A percentile compares a stretch with the other conserved stretches of the same genome.
Evolutionary conservation across 2,797 vertebrate genomes (phyloP).

Genomic region (Pangasius krempfi): DNA sequence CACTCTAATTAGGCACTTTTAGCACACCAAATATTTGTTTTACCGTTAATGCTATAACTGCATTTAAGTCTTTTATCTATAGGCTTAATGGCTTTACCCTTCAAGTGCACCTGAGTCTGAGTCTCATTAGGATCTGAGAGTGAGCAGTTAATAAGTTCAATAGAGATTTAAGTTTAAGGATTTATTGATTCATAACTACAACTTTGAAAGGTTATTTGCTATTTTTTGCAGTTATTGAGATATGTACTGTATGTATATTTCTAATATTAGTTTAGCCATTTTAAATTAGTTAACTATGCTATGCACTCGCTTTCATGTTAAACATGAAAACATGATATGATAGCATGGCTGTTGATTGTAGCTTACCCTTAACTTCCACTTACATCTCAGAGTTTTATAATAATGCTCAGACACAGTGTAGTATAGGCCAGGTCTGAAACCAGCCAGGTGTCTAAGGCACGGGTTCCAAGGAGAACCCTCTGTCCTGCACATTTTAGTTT

Average conservation of each 20-base stretch:
- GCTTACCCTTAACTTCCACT: background rate
- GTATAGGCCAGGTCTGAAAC: background rate
- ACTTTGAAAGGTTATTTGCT: background rate
- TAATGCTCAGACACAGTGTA: background rate
- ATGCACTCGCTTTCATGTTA: background rate
- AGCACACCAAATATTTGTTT: background rate
- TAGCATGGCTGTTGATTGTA: background rate
- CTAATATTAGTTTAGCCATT: background rate
- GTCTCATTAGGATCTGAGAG: background rate
- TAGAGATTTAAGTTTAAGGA: background rate
- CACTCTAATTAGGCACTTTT: background rate
- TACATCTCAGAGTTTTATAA: background rate
- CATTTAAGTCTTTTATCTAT: constrained; percentile 5
- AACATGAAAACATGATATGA: background rate
- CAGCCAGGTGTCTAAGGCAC: background rate
- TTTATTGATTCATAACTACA: constrained; percentile 5
- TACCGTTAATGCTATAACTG: background rate
- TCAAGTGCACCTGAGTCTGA: background rate
- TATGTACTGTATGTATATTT: background rate
- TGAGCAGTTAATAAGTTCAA: background rate
- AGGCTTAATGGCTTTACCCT: background rate
- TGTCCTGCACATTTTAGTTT: background rate
- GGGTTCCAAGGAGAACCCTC: background rate
- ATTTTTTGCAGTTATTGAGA: background rate
- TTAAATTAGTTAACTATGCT: background rate